Evolutionary conservation across 2,888 invertebrate genomes (phyloP), one percentile per base, ranked within the genome.

Genomic region (Tetranychus piercei): DNA sequence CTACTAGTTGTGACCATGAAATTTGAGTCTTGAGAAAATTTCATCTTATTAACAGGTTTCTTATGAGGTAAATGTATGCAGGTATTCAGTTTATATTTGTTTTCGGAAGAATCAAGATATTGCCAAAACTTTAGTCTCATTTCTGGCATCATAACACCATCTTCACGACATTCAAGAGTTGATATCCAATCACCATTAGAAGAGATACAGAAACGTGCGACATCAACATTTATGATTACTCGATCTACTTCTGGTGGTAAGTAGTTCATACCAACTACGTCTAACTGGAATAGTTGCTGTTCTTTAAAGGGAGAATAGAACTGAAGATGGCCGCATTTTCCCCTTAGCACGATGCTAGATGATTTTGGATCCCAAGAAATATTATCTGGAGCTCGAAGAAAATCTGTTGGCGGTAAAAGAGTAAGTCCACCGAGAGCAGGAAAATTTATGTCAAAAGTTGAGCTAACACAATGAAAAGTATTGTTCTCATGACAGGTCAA

Each of bases 41-140:
- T 81, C 15, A 90, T 81, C 34, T 85, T 83, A 75, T 84, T 85
- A 9, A 90, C 83, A 15, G 85, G 85, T 44, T 84, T 82, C 74
- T 87, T 86, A 80, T 90, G 90, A 0, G 90, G 89, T 79, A 86
- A 83, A 80, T 89, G 88, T n/a, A 90, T 85, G 18, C 85, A 86
- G 0, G 90, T 90, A 80, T 89, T 90, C 22, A 91, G 82, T 44
- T 81, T 80, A 80, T 87, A 90, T 71, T 89, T 90, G 88, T 82
- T 85, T 82, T 89, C 88, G 3, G 55, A 55, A 73, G 84, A 82
- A 67, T 84, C 82, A 78, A 87, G 82, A 79, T 86, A 90, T 64
- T 79, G 77, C 90, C 91, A 91, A 82, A 91, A 91, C 80, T 91
- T 91, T 0, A 91, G 83, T 74, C 88, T 83, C 6, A 88, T 82